phyloP scores from a whole-genome alignment of 1,140 invertebrate genomes.

The Drosophila nasuta region DNA sequence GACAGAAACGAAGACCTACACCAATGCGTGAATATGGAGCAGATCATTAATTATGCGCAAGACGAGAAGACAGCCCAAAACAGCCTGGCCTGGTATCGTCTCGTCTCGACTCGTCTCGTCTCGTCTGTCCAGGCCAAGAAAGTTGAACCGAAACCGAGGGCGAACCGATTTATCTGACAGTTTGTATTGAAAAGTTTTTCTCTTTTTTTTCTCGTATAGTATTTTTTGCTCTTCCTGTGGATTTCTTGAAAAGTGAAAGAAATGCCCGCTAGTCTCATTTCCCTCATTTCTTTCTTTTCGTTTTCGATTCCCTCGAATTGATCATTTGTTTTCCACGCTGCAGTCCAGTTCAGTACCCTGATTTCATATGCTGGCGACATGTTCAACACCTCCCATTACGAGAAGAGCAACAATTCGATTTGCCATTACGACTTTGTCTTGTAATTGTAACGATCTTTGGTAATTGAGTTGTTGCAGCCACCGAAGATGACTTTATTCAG shows the following conservation, averaged over 20 bases:
- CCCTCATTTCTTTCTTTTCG: slow-evolving; percentile 29
- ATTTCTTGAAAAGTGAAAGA: slow-evolving; percentile 76
- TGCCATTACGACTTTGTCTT: slow-evolving; percentile 28
- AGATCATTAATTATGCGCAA: slow-evolving; percentile 83
- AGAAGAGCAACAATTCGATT: slow-evolving; percentile 64
- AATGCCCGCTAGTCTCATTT: slow-evolving; percentile 30
- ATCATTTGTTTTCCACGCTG: slow-evolving; percentile 65
- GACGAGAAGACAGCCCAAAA: slow-evolving; percentile 37
- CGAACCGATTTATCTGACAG: slow-evolving; percentile 74
- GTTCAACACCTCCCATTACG: slow-evolving; percentile 23
- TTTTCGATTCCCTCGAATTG: slow-evolving; percentile 61
- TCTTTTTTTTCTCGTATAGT: slow-evolving; percentile 17
- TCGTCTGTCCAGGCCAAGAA: slow-evolving; percentile 27
- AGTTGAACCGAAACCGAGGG: slow-evolving; percentile 52
- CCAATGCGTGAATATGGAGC: slow-evolving; percentile 82
- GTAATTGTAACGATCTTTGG: slow-evolving; percentile 46
- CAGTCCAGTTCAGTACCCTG: not conserved
- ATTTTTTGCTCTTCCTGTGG: slow-evolving; percentile 72
- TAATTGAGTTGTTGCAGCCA: slow-evolving; percentile 64
- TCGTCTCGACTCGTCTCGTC: not conserved
- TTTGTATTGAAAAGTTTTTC: slow-evolving; percentile 77
- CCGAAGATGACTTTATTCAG: slow-evolving; percentile 10
- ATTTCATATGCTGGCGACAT: slow-evolving; percentile 52
- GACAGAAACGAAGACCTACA: slow-evolving; percentile 68
- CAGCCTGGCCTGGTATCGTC: not conserved